Percentiles rank a stretch among this genome's conserved stretches.
These are phyloP conservation scores for Gerosis bhagava DNA, from an alignment of 2,888 invertebrate genomes.

Conservation along the genomic window DNA sequence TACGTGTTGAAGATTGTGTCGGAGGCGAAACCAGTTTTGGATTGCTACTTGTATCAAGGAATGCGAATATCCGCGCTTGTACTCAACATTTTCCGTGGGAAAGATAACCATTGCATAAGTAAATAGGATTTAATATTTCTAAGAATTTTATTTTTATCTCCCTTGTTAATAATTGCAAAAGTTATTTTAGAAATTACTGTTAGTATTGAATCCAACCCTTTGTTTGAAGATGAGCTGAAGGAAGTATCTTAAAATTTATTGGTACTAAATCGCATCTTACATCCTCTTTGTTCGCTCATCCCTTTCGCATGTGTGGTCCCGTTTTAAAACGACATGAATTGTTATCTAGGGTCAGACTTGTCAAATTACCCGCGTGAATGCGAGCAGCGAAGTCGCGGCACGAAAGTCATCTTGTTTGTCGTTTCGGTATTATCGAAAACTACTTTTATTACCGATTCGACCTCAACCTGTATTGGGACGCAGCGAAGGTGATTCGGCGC, in stretches of 20 bases:
- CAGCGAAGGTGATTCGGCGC: constrained; percentile 64
- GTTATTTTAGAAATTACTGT: too few relatives aligned
- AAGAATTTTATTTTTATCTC: too few relatives aligned
- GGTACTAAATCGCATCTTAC: constrained; percentile 1
- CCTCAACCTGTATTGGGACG: constrained; percentile 75
- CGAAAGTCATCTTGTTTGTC: constrained; percentile 62
- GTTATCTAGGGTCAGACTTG: constrained; percentile 32
- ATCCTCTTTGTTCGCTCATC: constrained; percentile 8
- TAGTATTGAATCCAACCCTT: too few relatives aligned
- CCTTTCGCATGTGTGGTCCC: constrained; percentile 6
- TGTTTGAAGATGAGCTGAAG: neutral
- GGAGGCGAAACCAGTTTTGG: constrained; percentile 17
- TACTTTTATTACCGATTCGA: constrained; percentile 66
- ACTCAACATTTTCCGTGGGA: constrained; percentile 12
- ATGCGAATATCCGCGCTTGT: constrained; percentile 18
- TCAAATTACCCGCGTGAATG: constrained; percentile 45
- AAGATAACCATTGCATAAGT: constrained; percentile 5
- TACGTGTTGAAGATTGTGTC: constrained; percentile 18
- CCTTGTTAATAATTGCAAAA: too few relatives aligned
- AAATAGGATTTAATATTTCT: too few relatives aligned
- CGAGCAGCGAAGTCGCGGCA: constrained; percentile 29
- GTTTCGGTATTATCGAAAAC: constrained; percentile 61
- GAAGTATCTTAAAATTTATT: constrained; percentile 3
- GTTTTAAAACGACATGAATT: neutral
- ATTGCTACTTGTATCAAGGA: constrained; percentile 20